These are phyloP conservation scores for Actinernus sp. DNA, from an alignment of 92 coral and sea anemone genomes.

Conservation along the genomic window DNA sequence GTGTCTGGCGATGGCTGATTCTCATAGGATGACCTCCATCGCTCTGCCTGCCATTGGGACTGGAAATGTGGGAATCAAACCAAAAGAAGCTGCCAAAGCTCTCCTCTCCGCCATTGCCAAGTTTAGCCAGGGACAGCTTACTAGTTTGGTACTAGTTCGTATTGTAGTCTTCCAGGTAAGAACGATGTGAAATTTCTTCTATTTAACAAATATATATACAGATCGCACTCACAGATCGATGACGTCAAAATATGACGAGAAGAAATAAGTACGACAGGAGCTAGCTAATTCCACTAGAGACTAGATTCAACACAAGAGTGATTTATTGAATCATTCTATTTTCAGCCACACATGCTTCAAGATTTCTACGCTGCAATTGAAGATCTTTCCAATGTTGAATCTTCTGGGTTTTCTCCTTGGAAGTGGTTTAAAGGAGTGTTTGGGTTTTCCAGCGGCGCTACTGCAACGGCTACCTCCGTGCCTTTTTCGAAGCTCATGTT, in stretches of 20 bases:
- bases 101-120: constrained; percentile 54
- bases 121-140: constrained; percentile 54
- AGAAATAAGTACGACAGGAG: too few relatives aligned
- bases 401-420: constrained; percentile 10
- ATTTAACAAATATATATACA: too few relatives aligned
- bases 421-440: neutral
- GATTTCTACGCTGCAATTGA: constrained; percentile 56
- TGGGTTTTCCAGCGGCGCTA: too few relatives aligned
- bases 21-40: constrained; percentile 34
- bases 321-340: too few relatives aligned
- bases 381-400: constrained; percentile 29
- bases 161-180: constrained; percentile 63
- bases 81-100: constrained; percentile 59
- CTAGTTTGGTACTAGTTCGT: constrained; percentile 42
- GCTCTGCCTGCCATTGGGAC: constrained; percentile 86
- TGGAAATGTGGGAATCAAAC: constrained; percentile 28
- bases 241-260: too few relatives aligned
- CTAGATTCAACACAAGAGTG: too few relatives aligned
- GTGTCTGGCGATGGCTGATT: constrained; percentile 52
- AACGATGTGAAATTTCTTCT: too few relatives aligned
- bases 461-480: too few relatives aligned
- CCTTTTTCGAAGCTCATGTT: too few relatives aligned
- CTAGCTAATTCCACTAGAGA: too few relatives aligned
- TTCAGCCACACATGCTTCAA: constrained; percentile 51
- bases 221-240: too few relatives aligned